Evolutionary conservation across 2,888 invertebrate genomes (phyloP), one percentile per base, ranked within the genome.

Genomic region (Diabrotica balteata): DNA sequence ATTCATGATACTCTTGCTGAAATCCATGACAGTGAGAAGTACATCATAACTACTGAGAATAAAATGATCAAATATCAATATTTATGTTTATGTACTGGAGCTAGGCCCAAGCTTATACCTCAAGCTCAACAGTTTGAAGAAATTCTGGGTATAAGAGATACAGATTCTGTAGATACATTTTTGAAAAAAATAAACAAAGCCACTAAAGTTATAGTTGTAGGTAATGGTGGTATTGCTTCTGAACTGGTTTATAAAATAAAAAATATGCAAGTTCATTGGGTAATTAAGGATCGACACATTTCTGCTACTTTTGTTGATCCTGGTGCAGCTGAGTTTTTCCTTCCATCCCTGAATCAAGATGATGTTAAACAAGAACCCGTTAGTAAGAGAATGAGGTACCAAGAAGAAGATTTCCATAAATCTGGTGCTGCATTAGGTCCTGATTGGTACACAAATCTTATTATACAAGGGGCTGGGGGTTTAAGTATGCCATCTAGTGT

Each of bases 151-250:
- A 96, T 98, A 70, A 88, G 98, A 76, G 98, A 98, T 80, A 97
- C 96, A 1, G 96, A 98, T 81, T 97, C 97, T 8, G 96, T 97
- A 0, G 86, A 89, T 76, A 88, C 89, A 68, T 92, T 98, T 79
- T 90, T 94, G 76, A 82, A 88, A 44, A 90, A 89, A 80, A 84
- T 99, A 8, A 84, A 85, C 65, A 83, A 85, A 65, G 90, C 96
- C 0, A 88, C 88, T 55, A 90, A 88, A 83, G 88, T 99, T 78
- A 84, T 94, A 0, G 87, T 99, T 54, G 89, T 98, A 59, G 99
- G 99, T 8, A 99, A 99, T 87, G 99, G 99, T 46, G 99, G 99
- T 10, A 99, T 99, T 79, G 99, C 99, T 52, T 97, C 97, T 51
- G 99, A 99, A 87, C 86, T 99, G 75, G 93, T 95, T 63, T 91